Base-by-base conservation (phyloP, 1,140 invertebrate genomes). In the Drusus annulatus region DNA sequence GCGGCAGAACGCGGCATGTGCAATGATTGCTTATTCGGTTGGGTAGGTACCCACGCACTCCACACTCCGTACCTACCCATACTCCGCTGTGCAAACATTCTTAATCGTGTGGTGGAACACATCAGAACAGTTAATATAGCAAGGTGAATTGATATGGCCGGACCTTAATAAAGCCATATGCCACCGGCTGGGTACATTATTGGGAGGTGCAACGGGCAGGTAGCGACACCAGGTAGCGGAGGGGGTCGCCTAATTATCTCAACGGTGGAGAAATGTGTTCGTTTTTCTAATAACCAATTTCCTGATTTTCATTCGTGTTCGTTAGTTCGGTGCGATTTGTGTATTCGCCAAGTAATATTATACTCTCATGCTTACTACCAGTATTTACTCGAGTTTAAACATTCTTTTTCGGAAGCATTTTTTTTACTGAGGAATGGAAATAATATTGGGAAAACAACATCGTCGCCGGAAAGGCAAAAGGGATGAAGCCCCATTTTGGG, bases 131-230 rank as follows among this genome's bases (percentile, higher is more conserved):
- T 76, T 62, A 28, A 81, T 79, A 81, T 74, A 68, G 80, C 80
- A 81, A 81, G 80, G 80, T 81, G 80, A 81, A 76, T 71, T 65
- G 76, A 45, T 45, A 45, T 19, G 28, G 25, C 68, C 56, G 76
- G 76, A 81, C 69, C 76, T 75, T 81, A 79, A 81, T 81, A 79
- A 81, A 76, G 80, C 76, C 80, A 81, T 81, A 79, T 79, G 80
- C 68, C 75, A 71, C 78, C 77, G 54, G 21, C 15, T 16, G 16
- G 73, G 52, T 60, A 75, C 73, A 58, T 75, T 75, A 75, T 75
- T 54, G 52, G 73, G 54, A n/a, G 6, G 69, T 17, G 25, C 62
- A 17, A n/a, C n/a, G 21, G 74, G 21, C 52, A 56, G 74, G 63
- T 21, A 50, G 69, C 52, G 58, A 51, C 31, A 58, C 31, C 62